phyloP scores from a whole-genome alignment of 2,888 invertebrate genomes.

The Orchesella flavescens region DNA sequence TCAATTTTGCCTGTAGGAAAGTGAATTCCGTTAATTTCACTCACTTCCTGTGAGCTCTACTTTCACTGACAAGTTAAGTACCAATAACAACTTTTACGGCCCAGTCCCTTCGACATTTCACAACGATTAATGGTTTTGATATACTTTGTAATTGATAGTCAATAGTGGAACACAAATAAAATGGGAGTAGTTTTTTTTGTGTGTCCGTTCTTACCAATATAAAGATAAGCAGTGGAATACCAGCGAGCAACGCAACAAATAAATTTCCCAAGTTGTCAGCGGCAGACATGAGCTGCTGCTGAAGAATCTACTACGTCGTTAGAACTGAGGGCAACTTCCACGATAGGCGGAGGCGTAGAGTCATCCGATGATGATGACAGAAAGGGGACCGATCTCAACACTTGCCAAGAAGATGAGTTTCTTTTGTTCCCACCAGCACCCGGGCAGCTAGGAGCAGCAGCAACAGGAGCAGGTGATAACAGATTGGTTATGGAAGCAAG shows the following conservation, averaged over 20 bases:
- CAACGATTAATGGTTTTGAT: no score
- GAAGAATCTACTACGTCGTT: slow-evolving; percentile 41
- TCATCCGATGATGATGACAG: slow-evolving; percentile 44
- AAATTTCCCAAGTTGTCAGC: slow-evolving; percentile 63
- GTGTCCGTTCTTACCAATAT: slow-evolving; percentile 51
- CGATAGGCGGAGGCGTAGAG: slow-evolving; percentile 30
- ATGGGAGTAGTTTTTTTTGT: no score
- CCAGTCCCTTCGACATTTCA: no score
- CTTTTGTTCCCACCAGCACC: slow-evolving; percentile 28
- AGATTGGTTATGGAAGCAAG: slow-evolving; percentile 35
- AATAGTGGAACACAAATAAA: background rate
- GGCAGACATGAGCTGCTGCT: slow-evolving; percentile 58
- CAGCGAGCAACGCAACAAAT: slow-evolving; percentile 66
- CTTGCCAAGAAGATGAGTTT: slow-evolving; percentile 10
- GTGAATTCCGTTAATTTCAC: no score
- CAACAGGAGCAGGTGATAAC: slow-evolving; percentile 61
- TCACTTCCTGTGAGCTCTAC: no score
- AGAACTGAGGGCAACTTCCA: slow-evolving; percentile 38
- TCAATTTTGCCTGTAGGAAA: no score
- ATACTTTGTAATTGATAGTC: background rate
- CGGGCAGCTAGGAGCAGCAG: slow-evolving; percentile 39
- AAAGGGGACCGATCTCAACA: background rate
- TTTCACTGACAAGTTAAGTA: no score
- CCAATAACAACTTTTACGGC: no score
- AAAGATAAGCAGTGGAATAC: slow-evolving; percentile 64